phyloP scores from a whole-genome alignment of 2,113 vertebrate species.

The Suncus etruscus region DNA sequence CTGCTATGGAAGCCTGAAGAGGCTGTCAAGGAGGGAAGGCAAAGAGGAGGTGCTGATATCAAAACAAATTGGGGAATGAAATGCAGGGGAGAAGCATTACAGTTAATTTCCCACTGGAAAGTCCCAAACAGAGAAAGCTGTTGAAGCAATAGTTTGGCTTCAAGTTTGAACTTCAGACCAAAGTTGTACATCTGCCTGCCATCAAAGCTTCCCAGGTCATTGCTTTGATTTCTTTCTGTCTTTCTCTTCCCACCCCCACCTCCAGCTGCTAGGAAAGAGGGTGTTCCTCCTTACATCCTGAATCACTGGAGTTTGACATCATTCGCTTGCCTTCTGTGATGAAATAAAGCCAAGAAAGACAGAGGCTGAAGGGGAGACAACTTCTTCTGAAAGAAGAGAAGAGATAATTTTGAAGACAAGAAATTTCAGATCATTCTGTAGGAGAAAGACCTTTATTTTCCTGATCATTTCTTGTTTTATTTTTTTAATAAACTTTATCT shows the following conservation, averaged over 20 bases:
- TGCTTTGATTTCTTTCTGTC: background rate
- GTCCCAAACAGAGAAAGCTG: conserved; percentile 1
- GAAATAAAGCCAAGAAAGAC: background rate
- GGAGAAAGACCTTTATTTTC: background rate
- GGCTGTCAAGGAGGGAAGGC: background rate
- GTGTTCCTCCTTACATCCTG: background rate
- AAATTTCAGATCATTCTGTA: background rate
- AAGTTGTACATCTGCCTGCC: conserved; percentile 25
- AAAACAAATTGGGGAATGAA: background rate
- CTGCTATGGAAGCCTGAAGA: background rate
- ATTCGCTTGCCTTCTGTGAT: background rate
- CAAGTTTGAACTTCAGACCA: background rate
- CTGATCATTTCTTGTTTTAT: background rate
- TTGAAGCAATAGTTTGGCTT: background rate
- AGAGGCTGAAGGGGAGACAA: background rate
- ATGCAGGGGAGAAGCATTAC: background rate
- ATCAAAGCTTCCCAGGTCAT: background rate
- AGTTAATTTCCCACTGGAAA: background rate
- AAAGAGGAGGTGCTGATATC: background rate
- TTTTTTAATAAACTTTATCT: background rate
- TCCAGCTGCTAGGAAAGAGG: conserved; percentile 3
- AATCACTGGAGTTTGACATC: background rate
- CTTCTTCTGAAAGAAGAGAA: background rate
- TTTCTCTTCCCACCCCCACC: background rate
- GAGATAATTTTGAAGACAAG: conserved; percentile 29